These are phyloP conservation scores for Peromyscus polionotus DNA, from an alignment of 2,113 vertebrate species.

Conservation along the genomic window DNA sequence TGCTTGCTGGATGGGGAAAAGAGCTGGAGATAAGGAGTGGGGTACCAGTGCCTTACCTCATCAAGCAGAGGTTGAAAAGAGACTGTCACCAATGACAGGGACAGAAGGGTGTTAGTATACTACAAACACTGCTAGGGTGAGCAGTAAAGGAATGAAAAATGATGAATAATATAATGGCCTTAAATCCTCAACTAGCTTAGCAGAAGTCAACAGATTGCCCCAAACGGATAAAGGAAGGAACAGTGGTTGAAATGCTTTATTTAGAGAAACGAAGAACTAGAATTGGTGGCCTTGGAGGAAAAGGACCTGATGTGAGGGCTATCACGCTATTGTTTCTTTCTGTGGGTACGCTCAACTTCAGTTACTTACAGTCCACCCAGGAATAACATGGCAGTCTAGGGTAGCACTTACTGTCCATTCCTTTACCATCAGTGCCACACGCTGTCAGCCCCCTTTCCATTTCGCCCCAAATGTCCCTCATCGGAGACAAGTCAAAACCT, in stretches of 20 bases:
- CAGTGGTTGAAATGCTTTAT: slow-evolving; percentile 29
- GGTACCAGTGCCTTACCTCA: background rate
- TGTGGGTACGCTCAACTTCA: background rate
- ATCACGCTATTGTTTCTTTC: background rate
- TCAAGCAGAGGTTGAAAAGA: slow-evolving; percentile 23
- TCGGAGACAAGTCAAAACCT: background rate
- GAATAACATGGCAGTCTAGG: background rate
- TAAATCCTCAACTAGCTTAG: slow-evolving; percentile 17
- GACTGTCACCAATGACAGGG: background rate
- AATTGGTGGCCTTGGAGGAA: background rate
- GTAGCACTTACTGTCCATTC: background rate
- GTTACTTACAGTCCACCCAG: background rate
- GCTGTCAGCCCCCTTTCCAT: background rate
- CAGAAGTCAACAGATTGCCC: slow-evolving; percentile 16
- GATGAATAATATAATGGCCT: background rate
- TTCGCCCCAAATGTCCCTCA: background rate
- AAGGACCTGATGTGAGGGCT: background rate
- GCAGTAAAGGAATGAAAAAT: slow-evolving; percentile 42
- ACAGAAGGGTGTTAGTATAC: background rate
- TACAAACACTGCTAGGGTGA: slow-evolving; percentile 15
- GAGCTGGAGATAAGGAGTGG: background rate
- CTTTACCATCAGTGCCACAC: background rate
- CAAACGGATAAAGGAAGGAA: slow-evolving; percentile 15
- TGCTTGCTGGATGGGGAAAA: background rate
- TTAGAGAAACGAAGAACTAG: slow-evolving; percentile 56